These are phyloP conservation scores for Musca domestica DNA, from an alignment of 1,140 invertebrate species.

Conservation along the genomic window DNA sequence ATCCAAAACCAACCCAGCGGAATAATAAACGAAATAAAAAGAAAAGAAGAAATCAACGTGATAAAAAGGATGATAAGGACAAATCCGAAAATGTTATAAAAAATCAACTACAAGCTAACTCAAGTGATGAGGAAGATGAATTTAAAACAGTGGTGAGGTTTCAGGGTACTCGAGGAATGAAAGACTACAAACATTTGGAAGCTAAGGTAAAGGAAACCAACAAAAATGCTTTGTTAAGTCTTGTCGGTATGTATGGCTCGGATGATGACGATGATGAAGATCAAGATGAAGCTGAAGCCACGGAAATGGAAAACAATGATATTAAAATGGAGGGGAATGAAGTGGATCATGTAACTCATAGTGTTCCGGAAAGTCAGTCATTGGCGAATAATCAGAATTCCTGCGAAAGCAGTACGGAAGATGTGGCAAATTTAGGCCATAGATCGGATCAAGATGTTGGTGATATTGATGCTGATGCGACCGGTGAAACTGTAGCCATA, in stretches of 20 bases:
- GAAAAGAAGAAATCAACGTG: slow-evolving; percentile 7
- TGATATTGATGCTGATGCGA: too few relatives aligned
- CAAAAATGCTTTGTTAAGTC: slow-evolving; percentile 32
- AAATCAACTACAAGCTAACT: background rate
- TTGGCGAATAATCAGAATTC: too few relatives aligned
- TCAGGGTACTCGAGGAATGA: slow-evolving; percentile 34
- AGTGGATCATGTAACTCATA: too few relatives aligned
- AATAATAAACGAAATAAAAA: slow-evolving; percentile 18
- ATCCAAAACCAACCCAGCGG: background rate
- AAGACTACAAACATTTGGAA: slow-evolving; percentile 39
- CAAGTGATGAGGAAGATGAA: background rate
- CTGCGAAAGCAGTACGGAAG: too few relatives aligned
- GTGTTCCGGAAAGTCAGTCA: too few relatives aligned
- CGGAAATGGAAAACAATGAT: slow-evolving; percentile 4
- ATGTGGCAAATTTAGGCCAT: too few relatives aligned
- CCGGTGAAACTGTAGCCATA: too few relatives aligned
- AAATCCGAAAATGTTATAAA: background rate
- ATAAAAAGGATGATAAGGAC: slow-evolving; percentile 1
- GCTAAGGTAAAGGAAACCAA: slow-evolving; percentile 6
- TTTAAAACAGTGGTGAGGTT: slow-evolving; percentile 24
- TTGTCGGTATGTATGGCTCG: slow-evolving; percentile 47
- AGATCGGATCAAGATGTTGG: too few relatives aligned
- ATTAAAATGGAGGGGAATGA: too few relatives aligned
- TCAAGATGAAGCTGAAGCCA: background rate
- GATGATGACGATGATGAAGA: slow-evolving; percentile 36